Evolutionary conservation across 2,888 invertebrate genomes (phyloP).

Genomic region (Erebia aethiops): DNA sequence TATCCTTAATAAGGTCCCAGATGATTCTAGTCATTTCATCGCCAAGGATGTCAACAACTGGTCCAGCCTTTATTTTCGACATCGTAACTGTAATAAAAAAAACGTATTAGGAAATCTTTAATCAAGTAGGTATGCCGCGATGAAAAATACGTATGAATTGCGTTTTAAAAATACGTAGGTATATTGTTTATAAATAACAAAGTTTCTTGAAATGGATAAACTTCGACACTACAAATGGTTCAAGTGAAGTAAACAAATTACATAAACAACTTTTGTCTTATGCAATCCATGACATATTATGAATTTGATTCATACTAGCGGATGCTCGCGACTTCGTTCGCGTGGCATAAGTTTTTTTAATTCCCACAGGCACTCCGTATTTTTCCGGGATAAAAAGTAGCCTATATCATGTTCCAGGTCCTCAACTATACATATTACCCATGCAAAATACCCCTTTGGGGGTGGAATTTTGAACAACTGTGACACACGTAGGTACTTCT

Average conservation of each 20-base stretch:
- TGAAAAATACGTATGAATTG: not conserved
- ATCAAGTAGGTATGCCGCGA: not conserved
- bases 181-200: not conserved
- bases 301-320: not conserved
- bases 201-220: not conserved
- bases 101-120: not conserved
- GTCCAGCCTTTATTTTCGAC: conserved; percentile 90
- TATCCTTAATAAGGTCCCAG: conserved; percentile 99
- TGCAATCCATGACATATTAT: not conserved
- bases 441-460: no score
- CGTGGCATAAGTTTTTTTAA: no score
- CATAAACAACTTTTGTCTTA: conserved; percentile 6
- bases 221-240: not conserved
- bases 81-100: conserved; percentile 58
- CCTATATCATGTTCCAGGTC: no score
- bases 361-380: no score
- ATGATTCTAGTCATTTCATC: conserved; percentile 99
- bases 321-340: no score
- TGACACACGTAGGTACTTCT: no score
- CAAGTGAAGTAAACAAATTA: conserved; percentile 4
- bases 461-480: no score
- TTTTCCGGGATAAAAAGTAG: no score
- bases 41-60: conserved; percentile 96
- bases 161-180: not conserved
- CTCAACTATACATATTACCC: no score